Base-by-base conservation (phyloP, 2,113 vertebrate genomes). In the Clinocottus analis region DNA sequence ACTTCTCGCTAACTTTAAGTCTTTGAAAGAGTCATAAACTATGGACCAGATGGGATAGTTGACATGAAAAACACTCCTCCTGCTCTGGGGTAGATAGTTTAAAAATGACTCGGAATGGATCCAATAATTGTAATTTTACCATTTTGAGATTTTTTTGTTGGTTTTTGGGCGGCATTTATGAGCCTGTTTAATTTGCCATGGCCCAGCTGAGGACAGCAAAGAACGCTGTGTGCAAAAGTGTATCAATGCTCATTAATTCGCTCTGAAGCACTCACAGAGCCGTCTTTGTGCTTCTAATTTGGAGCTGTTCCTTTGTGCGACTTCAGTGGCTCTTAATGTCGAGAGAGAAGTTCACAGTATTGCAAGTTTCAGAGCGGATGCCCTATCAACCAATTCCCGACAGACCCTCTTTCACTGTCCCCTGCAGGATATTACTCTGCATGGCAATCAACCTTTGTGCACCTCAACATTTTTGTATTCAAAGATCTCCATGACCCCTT, bases 261-360 rank as follows among this genome's bases (percentile, higher is more conserved):
- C 84, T 80, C 79, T 88, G 93, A 85, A 89, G 87, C 87, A 74
- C 85, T 76, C 90, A 95, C 92, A 94, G 93, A 88, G 87, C 84
- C 70, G 78, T 84, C 92, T 93, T 93, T 94, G 93, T 94, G 84
- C 87, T 91, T 88, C 89, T 91, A 93, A 93, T 94, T 92, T 93
- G 93, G 85, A 82, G 74, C 85, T 55, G 83, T 61, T 92, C 85
- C 91, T 95, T 94, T 95, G 93, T 93, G 87, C 23, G 37, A 90
- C 90, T 91, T 91, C 89, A 90, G 91, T 81, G 79, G 86, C 86
- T 91, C 88, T 89, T 90, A 80, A 91, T 80, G 84, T 89, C 83
- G 82, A 90, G 85, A 88, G 80, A 81, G 87, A 88, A 90, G 83
- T 90, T 86, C 85, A 83, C 80, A 82, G 86, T 88, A 82, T 88